Base-by-base conservation (phyloP, 2,888 invertebrate species). In the Yponomeuta cagnagella region DNA sequence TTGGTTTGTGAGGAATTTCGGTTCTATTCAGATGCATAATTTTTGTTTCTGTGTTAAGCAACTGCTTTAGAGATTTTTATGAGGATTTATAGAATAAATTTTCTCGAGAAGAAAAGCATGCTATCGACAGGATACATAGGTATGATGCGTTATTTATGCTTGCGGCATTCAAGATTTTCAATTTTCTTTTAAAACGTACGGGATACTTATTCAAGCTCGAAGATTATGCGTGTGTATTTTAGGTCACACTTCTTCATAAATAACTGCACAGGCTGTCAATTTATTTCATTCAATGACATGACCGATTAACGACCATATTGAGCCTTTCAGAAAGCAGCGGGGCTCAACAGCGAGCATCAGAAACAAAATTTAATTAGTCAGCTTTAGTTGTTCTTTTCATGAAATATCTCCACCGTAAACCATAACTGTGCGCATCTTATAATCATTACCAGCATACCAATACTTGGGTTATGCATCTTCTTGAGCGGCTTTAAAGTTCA, bases 311-410 rank as follows among this genome's bases (percentile, higher is more conserved):
- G 52, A 58, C 52, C 15, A 2, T 58, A 12, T 58, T 58, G 52
- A 58, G 52, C 52, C 52, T 58, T 58, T 58, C 52, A 58, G 52
- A 58, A 58, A 58, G 15, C 52, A 58, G 52, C 52, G 15, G 52
- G 52, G 15, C 52, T 15, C 52, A 43, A 43, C 52, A 58, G 15
- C 15, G 52, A 58, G 52, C 52, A 15, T 58, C 52, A 58, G 43
- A 43, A 58, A 58, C 52, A 1, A 58, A 58, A 58, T 58, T 58
- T 58, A 58, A 58, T 58, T 58, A 58, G 52, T 58, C 15, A 15
- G 52, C 52, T 58, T 58, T 58, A 58, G 52, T 58, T 58, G 52
- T 58, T 58, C 52, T 58, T 58, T 58, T 58, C 52, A 58, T 58
- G 52, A 58, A 15, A 58, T 58, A 58, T 58, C 52, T 58, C 4